Evolutionary conservation across 2,113 vertebrate species (phyloP).

Genomic region (Condylura cristata): DNA sequence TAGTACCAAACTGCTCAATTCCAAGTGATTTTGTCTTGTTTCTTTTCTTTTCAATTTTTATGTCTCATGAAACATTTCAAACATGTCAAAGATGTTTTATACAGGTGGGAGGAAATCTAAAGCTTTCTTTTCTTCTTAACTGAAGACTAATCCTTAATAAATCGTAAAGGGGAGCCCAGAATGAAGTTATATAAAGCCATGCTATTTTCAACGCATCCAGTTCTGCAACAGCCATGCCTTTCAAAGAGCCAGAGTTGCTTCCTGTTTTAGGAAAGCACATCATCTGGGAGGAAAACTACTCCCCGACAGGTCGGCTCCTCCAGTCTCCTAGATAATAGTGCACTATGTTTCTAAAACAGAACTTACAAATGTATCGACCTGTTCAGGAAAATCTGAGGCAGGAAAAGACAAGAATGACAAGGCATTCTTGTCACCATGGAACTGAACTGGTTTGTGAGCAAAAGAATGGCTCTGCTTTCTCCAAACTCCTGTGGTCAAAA

Average conservation of each 20-base stretch:
- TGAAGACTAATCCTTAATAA: constrained; percentile 51
- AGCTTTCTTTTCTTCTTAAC: constrained; percentile 45
- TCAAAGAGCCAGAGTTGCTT: neutral
- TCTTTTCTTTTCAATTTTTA: constrained; percentile 50
- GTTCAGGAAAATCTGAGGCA: constrained; percentile 21
- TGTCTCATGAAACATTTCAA: constrained; percentile 22
- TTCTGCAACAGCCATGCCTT: neutral
- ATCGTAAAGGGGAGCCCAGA: neutral
- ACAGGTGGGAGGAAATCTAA: neutral
- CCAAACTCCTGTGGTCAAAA: constrained; percentile 90
- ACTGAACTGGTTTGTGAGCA: constrained; percentile 90
- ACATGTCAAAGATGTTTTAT: constrained; percentile 30
- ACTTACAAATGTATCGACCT: neutral
- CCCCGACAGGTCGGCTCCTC: neutral
- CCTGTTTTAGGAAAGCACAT: neutral
- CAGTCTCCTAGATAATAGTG: neutral
- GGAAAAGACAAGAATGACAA: constrained; percentile 59
- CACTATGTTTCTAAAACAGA: neutral
- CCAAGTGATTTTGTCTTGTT: neutral
- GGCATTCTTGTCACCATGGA: constrained; percentile 88
- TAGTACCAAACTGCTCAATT: neutral
- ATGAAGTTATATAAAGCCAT: neutral
- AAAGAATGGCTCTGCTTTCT: constrained; percentile 91
- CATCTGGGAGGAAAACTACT: neutral
- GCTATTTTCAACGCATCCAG: neutral